Percentiles rank a stretch among this genome's conserved stretches.
phyloP scores from a whole-genome alignment of 2,113 vertebrate genomes.

The Epinephelus cyanopodus region DNA sequence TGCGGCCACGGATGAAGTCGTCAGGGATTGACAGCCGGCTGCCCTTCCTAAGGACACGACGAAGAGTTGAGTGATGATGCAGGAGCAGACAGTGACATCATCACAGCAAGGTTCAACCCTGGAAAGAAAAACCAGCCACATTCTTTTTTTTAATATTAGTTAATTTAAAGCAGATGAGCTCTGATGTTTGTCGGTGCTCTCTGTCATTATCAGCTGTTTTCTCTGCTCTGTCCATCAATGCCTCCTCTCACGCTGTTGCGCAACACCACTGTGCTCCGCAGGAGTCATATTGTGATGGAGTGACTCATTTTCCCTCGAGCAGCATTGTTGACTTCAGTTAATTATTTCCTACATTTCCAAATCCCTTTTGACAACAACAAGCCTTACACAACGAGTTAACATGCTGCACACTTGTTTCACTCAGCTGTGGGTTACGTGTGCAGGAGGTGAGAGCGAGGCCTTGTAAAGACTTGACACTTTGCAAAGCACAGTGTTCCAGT shows the following conservation, averaged over 20 bases:
- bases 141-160: not conserved
- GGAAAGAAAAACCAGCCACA: not conserved
- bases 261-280: constrained; percentile 7
- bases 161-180: constrained; percentile 27
- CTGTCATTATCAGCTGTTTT: not conserved
- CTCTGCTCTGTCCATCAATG: not conserved
- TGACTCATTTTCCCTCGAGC: constrained; percentile 49
- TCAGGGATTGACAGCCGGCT: not conserved
- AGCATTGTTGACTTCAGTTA: constrained; percentile 11
- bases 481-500: not conserved
- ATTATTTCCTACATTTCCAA: constrained; percentile 34
- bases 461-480: constrained; percentile 4
- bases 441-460: constrained; percentile 30
- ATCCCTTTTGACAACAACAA: constrained; percentile 25
- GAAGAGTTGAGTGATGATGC: not conserved
- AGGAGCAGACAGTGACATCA: constrained; percentile 28
- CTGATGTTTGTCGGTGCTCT: not conserved
- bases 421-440: constrained; percentile 1
- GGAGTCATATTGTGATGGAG: constrained; percentile 2
- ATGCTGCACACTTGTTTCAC: constrained; percentile 18
- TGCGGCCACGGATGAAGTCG: constrained; percentile 34
- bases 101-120: not conserved
- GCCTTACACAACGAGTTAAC: constrained; percentile 4
- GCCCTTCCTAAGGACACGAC: not conserved
- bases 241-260: not conserved